Evolutionary conservation across 2,888 invertebrate genomes (phyloP), one percentile per base, ranked within the genome.

Genomic region (Acanthosoma haemorrhoidale): DNA sequence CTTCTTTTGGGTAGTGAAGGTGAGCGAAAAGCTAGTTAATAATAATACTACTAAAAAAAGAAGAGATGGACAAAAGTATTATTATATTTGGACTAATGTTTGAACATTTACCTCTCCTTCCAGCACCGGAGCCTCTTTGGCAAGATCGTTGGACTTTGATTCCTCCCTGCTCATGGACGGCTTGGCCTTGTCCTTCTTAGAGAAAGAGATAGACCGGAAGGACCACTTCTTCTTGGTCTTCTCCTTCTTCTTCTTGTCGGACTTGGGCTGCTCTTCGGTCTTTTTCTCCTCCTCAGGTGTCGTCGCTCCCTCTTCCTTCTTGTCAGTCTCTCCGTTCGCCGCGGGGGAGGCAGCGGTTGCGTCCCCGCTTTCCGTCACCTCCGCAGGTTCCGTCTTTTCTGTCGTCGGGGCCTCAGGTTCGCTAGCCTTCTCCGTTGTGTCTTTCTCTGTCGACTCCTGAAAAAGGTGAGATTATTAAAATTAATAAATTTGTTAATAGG

Each of bases 181-280:
- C 81, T 92, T 92, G 76, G 87, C 88, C 84, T 92, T 92, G 80
- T 92, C 92, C 82, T 91, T 92, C 81, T 88, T 88, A 79, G 90
- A 89, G 81, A 92, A 92, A 79, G 91, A 91, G 83, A 92, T 89
- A 79, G 88, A 90, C 79, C 92, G 87, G 82, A 92, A 88, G 77
- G 91, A 92, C 91, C 91, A 92, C 84, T 92, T 92, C 86, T 91
- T 92, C 86, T 91, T 92, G 76, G 88, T 84, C 84, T 87, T 75
- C 15, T 74, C 73, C 70, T 77, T 77, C 72, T 76, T 76, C 71
- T 74, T 74, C 39, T 71, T 70, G 11, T 61, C 71, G 25, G 69
- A 57, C 70, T 68, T 38, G 64, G 57, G 31, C 51, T 72, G 67
- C 5, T 66, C 71, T 8, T 71, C 68, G 31, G 61, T 34, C 57